phyloP scores from a whole-genome alignment of 2,797 vertebrate species.

The Pachyuromys duprasi region DNA sequence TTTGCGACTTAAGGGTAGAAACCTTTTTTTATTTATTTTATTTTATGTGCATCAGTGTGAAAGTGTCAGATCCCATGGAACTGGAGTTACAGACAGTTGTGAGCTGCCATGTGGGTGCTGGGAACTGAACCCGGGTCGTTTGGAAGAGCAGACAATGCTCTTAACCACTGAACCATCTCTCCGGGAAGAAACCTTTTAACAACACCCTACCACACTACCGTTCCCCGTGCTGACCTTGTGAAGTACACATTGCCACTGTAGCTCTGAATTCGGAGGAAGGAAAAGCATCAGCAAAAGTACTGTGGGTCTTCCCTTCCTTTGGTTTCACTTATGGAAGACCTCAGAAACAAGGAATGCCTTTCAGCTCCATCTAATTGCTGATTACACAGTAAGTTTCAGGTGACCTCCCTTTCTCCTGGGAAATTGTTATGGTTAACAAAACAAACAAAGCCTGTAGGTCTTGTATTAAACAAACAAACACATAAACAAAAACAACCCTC shows the following conservation, averaged over 20 bases:
- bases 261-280: not conserved
- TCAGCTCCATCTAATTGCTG: slow-evolving; percentile 17
- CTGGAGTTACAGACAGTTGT: too few species aligned
- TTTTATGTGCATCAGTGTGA: too few species aligned
- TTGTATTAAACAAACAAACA: not conserved
- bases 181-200: too few species aligned
- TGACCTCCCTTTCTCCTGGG: not conserved
- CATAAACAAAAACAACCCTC: not conserved
- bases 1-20: not conserved
- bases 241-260: not conserved
- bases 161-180: too few species aligned
- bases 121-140: too few species aligned
- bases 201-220: not conserved
- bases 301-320: not conserved
- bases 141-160: too few species aligned
- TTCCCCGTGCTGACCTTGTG: not conserved
- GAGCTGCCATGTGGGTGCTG: too few species aligned
- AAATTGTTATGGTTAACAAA: slow-evolving; percentile 59
- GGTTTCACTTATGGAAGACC: slow-evolving; percentile 9
- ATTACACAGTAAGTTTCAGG: not conserved
- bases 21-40: too few species aligned
- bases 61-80: too few species aligned
- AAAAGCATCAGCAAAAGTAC: not conserved
- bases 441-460: not conserved
- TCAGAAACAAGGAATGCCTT: slow-evolving; percentile 21